Percentiles rank a stretch among this genome's conserved stretches.
phyloP scores from a whole-genome alignment of 1,140 invertebrate species.

The Drosophila tristis region DNA sequence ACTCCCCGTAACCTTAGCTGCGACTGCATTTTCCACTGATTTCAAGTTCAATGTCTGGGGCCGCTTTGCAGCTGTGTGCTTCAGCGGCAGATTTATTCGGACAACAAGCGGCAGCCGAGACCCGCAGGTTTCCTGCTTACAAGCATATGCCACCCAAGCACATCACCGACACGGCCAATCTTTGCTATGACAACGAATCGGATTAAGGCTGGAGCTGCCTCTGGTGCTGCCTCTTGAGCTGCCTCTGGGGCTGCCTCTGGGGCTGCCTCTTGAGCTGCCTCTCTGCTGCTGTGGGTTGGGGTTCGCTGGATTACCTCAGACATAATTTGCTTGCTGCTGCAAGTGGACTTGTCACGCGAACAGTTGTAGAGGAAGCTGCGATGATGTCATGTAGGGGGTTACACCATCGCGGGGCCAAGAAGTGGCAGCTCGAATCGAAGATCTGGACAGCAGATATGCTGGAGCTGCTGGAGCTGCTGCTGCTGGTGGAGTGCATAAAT shows the following conservation, averaged over 20 bases:
- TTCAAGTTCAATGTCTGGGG: conserved; percentile 73
- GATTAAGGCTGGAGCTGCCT: background rate
- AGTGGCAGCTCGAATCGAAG: background rate
- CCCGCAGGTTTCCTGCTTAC: too few relatives aligned
- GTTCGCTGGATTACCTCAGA: conserved; percentile 5
- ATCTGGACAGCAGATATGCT: too few relatives aligned
- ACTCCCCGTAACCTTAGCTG: conserved; percentile 9
- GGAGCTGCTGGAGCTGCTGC: too few relatives aligned
- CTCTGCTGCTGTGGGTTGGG: background rate
- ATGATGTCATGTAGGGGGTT: background rate
- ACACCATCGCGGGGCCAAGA: conserved; percentile 2
- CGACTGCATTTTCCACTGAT: conserved; percentile 22
- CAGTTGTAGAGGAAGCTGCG: conserved; percentile 11
- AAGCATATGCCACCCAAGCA: too few relatives aligned
- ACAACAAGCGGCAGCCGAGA: too few relatives aligned
- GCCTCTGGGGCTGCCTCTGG: too few relatives aligned
- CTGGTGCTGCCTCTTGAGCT: too few relatives aligned
- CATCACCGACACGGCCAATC: too few relatives aligned
- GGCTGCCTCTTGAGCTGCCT: too few relatives aligned
- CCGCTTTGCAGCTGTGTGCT: background rate
- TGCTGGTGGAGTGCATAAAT: conserved; percentile 16
- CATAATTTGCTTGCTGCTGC: conserved; percentile 28
- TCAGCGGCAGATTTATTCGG: too few relatives aligned
- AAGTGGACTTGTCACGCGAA: conserved; percentile 37
- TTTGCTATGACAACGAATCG: background rate